These are phyloP conservation scores for Chionodraco myersi DNA, from an alignment of 2,113 vertebrate genomes.

Conservation along the genomic window DNA sequence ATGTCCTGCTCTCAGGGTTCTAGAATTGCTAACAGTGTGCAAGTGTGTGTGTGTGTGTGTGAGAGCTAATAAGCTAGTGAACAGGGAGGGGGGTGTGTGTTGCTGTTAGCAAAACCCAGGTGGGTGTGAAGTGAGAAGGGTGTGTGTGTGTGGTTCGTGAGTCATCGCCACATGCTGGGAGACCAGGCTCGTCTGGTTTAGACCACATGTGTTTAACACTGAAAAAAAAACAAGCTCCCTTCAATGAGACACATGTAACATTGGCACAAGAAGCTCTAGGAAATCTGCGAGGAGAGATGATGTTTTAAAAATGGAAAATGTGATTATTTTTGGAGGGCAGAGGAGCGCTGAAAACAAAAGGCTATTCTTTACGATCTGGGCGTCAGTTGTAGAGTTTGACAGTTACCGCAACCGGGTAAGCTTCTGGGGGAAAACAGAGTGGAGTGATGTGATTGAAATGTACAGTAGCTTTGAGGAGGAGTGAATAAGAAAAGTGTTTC, in stretches of 20 bases:
- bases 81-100: not conserved
- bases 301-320: conserved; percentile 20
- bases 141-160: conserved; percentile 49
- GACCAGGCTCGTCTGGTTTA: conserved; percentile 61
- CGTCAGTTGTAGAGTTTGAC: conserved; percentile 13
- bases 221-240: conserved; percentile 39
- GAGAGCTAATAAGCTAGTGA: conserved; percentile 5
- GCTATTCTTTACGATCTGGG: conserved; percentile 41
- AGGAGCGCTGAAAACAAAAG: conserved; percentile 20
- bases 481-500: conserved; percentile 7
- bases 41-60: not conserved
- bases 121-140: conserved; percentile 46
- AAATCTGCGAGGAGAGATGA: conserved; percentile 1
- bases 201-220: conserved; percentile 64
- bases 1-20: too few species aligned
- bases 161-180: conserved; percentile 79
- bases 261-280: not conserved
- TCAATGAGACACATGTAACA: conserved; percentile 11
- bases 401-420: not conserved
- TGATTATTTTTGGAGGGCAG: not conserved
- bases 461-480: conserved; percentile 9
- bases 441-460: conserved; percentile 22
- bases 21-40: too few species aligned
- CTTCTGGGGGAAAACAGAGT: conserved; percentile 28
- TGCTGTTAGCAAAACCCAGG: conserved; percentile 48